Conservation (phyloP, 2,797 vertebrate species). For the Pantherophis vulpinus region DNA sequence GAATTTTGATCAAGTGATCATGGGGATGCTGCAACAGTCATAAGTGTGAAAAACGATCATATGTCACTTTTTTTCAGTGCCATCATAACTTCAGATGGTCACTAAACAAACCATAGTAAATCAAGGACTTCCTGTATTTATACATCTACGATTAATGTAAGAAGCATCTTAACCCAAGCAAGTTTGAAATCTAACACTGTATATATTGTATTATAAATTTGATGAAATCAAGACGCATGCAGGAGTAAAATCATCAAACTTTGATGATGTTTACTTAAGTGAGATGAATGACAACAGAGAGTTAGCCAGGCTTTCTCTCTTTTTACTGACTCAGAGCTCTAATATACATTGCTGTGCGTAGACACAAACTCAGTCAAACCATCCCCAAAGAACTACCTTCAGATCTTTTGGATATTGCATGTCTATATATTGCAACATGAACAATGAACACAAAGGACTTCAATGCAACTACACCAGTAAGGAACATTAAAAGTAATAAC, state of each 20-base stretch:
- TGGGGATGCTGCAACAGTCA: background rate
- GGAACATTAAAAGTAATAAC: background rate
- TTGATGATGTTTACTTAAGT: background rate
- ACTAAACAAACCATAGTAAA: background rate
- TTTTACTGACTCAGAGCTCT: background rate
- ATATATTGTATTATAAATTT: background rate
- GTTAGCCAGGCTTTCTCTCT: background rate
- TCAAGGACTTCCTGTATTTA: background rate
- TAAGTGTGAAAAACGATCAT: background rate
- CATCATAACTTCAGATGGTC: background rate
- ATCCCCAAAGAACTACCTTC: background rate
- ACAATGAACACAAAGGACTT: background rate
- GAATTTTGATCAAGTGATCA: background rate
- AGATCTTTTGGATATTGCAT: background rate
- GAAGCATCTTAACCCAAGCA: background rate
- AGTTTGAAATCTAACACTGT: background rate
- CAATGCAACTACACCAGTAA: background rate
- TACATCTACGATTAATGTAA: background rate
- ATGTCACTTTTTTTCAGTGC: background rate
- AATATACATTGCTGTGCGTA: background rate
- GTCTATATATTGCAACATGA: background rate
- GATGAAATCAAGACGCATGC: background rate
- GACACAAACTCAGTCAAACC: background rate
- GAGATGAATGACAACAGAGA: background rate
- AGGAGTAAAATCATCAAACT: background rate